Evolutionary conservation across 2,113 vertebrate genomes (phyloP).

Genomic region (Pollimyrus isidori): DNA sequence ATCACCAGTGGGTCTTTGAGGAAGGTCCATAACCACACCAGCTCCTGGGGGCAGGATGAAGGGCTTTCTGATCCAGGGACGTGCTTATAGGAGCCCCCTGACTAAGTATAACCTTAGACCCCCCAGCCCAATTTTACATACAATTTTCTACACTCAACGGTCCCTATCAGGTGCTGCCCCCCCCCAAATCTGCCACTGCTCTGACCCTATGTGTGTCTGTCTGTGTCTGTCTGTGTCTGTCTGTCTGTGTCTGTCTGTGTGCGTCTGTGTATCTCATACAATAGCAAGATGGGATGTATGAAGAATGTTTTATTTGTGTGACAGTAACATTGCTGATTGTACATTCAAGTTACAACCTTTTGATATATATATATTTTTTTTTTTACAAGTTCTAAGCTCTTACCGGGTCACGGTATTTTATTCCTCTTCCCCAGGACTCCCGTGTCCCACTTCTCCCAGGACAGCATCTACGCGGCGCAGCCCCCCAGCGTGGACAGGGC

Average conservation of each 20-base stretch:
- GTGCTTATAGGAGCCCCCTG: neutral
- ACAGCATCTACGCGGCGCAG: slow-evolving; percentile 77
- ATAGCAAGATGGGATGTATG: neutral
- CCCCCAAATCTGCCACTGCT: neutral
- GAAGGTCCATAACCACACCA: neutral
- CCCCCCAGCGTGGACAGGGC: slow-evolving; percentile 68
- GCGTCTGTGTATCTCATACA: neutral
- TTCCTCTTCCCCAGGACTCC: slow-evolving; percentile 55
- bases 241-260: no score
- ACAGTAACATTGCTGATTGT: neutral
- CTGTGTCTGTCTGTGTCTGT: no score
- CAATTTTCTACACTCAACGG: neutral
- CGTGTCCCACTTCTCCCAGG: slow-evolving; percentile 75
- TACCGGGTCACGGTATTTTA: neutral
- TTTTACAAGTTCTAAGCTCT: neutral
- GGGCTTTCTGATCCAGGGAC: neutral
- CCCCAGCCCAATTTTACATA: neutral
- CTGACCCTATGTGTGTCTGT: neutral
- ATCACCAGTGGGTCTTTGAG: neutral
- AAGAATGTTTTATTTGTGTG: neutral
- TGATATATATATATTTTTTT: neutral
- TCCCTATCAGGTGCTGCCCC: neutral
- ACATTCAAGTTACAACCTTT: neutral
- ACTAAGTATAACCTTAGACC: neutral
- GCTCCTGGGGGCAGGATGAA: neutral